Base-by-base conservation (phyloP, 2,888 invertebrate genomes). In the Tridacna gigas region DNA sequence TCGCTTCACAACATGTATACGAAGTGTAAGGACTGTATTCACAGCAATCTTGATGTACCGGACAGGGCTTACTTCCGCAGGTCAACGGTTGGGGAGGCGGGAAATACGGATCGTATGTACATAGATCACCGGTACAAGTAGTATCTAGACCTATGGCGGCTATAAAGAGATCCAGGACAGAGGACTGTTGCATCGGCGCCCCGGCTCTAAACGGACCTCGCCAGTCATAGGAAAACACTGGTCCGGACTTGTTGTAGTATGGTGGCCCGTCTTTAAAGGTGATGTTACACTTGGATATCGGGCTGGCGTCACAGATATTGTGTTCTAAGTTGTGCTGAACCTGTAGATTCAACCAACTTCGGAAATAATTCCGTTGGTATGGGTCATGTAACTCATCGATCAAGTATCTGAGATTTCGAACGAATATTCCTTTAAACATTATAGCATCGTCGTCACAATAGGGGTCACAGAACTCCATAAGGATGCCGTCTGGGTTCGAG, bases 401-500 rank as follows among this genome's bases (percentile, higher is more conserved):
- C 15, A 91, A 69, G 66, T 90, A 89, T 48, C 90, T 77, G 13
- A 90, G 51, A 74, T 89, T 84, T 15, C 91, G 79, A 0, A 82
- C 86, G 77, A 91, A 90, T 28, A 91, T 88, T 0, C 90, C 90
- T 80, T 91, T 91, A 45, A 89, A 91, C 83, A 90, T 90, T 25
- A 85, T 79, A 0, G 83, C 84, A 26, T 91, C 91, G 12, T 90
- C 88, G 61, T 89, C 83, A 73, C 90, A 89, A 15, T 75, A 77
- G 15, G 89, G 89, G 15, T 87, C 88, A 67, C 91, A 91, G 22
- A 69, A 85, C 80, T 90, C 91, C 0, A 84, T 82, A 3, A 91
- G 80, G 13, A 91, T 86, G 0, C 90, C 90, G 15, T 83, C 75
- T 0, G 81, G 78, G 66, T 88, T 73, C 22, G 88, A 86, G 25